Conservation (phyloP, 2,797 vertebrate species). For the Acanthurus leucopareius region DNA sequence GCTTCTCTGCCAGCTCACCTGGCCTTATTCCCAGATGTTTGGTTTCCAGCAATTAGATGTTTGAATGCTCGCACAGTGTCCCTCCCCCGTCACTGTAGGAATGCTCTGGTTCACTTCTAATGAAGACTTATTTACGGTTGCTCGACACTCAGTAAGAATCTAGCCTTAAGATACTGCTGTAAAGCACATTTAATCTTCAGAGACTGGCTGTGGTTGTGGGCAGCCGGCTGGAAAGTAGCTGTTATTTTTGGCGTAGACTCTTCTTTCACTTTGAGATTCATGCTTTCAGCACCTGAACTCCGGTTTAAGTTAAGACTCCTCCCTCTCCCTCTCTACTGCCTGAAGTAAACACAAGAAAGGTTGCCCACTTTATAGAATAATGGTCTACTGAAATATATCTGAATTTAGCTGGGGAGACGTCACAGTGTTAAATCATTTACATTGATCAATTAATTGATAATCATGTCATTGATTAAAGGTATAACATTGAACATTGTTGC, state of each 20-base stretch:
- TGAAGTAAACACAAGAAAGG: neutral
- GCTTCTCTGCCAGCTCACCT: slow-evolving; percentile 77
- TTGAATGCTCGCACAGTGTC: slow-evolving; percentile 73
- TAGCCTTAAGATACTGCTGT: slow-evolving; percentile 70
- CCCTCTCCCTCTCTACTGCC: slow-evolving; percentile 1
- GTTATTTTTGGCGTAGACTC: slow-evolving; percentile 76
- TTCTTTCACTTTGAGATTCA: slow-evolving; percentile 60
- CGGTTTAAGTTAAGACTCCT: slow-evolving; percentile 47
- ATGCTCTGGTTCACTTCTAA: slow-evolving; percentile 68
- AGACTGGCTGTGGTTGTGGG: slow-evolving; percentile 74
- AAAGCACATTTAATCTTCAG: slow-evolving; percentile 63
- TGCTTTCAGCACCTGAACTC: slow-evolving; percentile 67
- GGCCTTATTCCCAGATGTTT: slow-evolving; percentile 79
- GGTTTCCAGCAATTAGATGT: slow-evolving; percentile 79
- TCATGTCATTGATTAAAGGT: too few species aligned
- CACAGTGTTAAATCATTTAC: neutral
- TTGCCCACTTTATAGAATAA: neutral
- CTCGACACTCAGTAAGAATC: slow-evolving; percentile 52
- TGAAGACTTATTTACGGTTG: slow-evolving; percentile 77
- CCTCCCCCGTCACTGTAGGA: slow-evolving; percentile 61
- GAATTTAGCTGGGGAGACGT: neutral
- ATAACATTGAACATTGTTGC: too few species aligned
- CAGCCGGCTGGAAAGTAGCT: slow-evolving; percentile 69
- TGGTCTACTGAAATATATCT: neutral
- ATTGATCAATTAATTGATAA: neutral